These are phyloP conservation scores for Echiichthys vipera DNA, from an alignment of 2,797 vertebrate genomes.

Conservation along the genomic window DNA sequence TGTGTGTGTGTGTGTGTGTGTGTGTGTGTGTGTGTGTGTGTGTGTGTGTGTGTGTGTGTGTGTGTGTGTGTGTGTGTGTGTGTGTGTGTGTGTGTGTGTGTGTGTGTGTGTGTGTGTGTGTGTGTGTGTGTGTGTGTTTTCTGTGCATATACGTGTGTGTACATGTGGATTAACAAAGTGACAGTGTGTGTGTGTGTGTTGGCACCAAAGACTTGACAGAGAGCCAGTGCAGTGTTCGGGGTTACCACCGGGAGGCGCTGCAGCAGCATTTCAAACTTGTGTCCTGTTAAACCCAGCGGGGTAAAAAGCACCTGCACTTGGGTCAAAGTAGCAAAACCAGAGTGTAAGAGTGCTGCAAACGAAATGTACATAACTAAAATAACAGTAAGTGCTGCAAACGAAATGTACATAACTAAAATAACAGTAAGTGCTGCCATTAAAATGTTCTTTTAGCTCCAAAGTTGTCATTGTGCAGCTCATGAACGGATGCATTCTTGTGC, in stretches of 20 bases:
- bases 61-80: slow-evolving; percentile 17
- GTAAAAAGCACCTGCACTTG: not conserved
- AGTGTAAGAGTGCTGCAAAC: too few species aligned
- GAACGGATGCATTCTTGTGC: too few species aligned
- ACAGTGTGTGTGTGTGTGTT: slow-evolving; percentile 10
- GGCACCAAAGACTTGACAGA: slow-evolving; percentile 51
- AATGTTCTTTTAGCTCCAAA: too few species aligned
- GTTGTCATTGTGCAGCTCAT: too few species aligned
- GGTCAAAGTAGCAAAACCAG: not conserved
- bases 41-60: slow-evolving; percentile 12
- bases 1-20: slow-evolving; percentile 10
- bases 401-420: too few species aligned
- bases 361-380: too few species aligned
- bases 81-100: slow-evolving; percentile 10
- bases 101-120: slow-evolving; percentile 10
- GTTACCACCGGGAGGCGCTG: slow-evolving; percentile 65
- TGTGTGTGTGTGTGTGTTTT: slow-evolving; percentile 11
- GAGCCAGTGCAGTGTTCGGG: slow-evolving; percentile 31
- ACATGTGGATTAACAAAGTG: not conserved
- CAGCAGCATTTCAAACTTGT: not conserved
- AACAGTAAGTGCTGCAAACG: too few species aligned
- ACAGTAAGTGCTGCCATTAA: too few species aligned
- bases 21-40: slow-evolving; percentile 10
- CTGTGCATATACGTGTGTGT: too few species aligned
- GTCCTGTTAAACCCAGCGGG: not conserved